Conservation (phyloP, 2,113 vertebrate genomes). For the Mola mola region DNA sequence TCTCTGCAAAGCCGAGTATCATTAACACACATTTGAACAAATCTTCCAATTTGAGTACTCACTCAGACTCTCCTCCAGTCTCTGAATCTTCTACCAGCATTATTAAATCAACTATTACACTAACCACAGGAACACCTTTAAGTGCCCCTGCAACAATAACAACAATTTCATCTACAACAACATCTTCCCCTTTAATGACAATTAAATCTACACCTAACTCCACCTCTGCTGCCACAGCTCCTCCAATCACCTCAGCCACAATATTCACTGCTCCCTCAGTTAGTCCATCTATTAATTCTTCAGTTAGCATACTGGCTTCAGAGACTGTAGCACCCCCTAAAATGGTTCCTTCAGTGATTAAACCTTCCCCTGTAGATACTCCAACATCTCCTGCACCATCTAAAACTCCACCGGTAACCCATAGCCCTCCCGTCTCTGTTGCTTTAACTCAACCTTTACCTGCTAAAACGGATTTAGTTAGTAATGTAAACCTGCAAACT, state of each 20-base stretch:
- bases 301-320: slow-evolving; percentile 45
- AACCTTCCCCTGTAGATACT: slow-evolving; percentile 33
- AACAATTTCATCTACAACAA: slow-evolving; percentile 39
- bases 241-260: slow-evolving; percentile 26
- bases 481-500: slow-evolving; percentile 30
- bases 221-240: slow-evolving; percentile 22
- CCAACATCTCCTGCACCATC: slow-evolving; percentile 18
- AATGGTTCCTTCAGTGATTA: slow-evolving; percentile 42
- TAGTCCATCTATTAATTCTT: slow-evolving; percentile 31
- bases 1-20: slow-evolving; percentile 45
- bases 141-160: slow-evolving; percentile 17
- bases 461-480: slow-evolving; percentile 40
- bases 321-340: slow-evolving; percentile 22
- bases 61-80: slow-evolving; percentile 31
- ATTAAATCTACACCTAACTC: slow-evolving; percentile 37
- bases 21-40: slow-evolving; percentile 59
- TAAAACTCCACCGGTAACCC: slow-evolving; percentile 37
- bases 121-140: slow-evolving; percentile 50
- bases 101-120: slow-evolving; percentile 25
- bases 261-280: slow-evolving; percentile 35
- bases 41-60: slow-evolving; percentile 55
- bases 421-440: slow-evolving; percentile 24
- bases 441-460: slow-evolving; percentile 25
- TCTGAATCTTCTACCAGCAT: slow-evolving; percentile 22
- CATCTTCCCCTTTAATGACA: slow-evolving; percentile 34